These are phyloP conservation scores for Xiphophorus maculatus DNA, from an alignment of 2,113 vertebrate species.

Conservation along the genomic window DNA sequence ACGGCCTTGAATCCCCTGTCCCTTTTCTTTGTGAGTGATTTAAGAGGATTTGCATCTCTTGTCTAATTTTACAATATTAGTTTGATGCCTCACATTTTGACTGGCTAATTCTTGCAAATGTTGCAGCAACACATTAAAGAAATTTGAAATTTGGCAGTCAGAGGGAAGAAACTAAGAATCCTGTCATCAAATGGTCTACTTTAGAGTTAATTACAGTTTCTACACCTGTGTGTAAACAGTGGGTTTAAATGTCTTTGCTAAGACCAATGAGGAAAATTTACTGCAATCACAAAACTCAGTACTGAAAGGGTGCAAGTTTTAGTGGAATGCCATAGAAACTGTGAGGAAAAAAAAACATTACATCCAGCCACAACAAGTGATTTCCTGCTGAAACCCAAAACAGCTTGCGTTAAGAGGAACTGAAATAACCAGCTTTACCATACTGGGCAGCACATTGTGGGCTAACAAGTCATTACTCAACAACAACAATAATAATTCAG, in stretches of 20 bases:
- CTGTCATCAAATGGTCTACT: neutral
- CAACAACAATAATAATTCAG: neutral
- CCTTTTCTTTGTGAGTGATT: too few species aligned
- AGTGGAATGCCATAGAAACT: slow-evolving; percentile 3
- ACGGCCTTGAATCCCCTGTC: neutral
- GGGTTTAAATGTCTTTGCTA: neutral
- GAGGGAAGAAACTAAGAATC: neutral
- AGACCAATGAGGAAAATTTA: neutral
- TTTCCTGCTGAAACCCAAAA: neutral
- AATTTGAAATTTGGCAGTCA: neutral
- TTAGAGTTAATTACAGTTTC: neutral
- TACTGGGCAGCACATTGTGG: neutral
- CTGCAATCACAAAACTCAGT: neutral
- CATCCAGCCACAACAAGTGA: neutral
- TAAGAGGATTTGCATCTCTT: neutral
- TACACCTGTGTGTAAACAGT: neutral
- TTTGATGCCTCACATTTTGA: neutral
- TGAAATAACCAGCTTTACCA: neutral
- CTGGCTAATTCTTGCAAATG: neutral
- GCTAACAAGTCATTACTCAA: neutral
- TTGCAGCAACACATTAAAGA: neutral
- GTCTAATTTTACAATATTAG: neutral
- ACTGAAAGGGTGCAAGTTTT: neutral
- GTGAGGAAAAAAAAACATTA: neutral
- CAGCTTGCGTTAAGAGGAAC: neutral